Conservation (phyloP, 1,140 invertebrate genomes). For the Monochamus saltuarius region DNA sequence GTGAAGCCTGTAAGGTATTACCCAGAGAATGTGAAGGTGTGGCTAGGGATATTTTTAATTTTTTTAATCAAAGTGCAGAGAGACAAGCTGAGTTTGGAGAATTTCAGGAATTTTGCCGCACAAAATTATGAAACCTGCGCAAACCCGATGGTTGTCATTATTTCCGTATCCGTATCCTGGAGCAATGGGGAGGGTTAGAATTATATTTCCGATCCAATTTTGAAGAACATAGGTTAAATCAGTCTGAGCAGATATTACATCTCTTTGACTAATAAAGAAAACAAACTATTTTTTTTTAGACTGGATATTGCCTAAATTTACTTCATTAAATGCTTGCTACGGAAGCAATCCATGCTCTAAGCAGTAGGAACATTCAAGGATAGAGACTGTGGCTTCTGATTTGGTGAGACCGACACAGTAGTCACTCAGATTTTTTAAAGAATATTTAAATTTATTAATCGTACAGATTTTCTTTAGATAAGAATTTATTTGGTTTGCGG, state of each 20-base stretch:
- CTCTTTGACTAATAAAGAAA: background rate
- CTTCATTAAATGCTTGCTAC: background rate
- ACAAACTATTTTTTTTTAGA: background rate
- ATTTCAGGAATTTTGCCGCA: conserved; percentile 14
- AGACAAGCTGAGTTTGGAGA: conserved; percentile 8
- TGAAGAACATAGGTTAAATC: background rate
- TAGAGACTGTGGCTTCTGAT: no score
- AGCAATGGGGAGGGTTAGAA: conserved; percentile 10
- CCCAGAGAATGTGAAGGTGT: conserved; percentile 40
- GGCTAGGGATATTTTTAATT: conserved; percentile 35
- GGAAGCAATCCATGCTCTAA: no score
- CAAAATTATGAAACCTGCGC: no score
- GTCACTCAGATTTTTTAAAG: no score
- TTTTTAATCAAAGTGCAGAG: conserved; percentile 45
- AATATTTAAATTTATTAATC: no score
- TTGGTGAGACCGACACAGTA: no score
- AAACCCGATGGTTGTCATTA: background rate
- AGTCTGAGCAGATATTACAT: background rate
- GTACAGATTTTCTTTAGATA: no score
- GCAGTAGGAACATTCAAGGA: no score
- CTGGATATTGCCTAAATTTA: conserved; percentile 10
- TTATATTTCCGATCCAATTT: conserved; percentile 1
- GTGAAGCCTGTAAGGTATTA: conserved; percentile 45
- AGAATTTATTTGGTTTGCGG: no score
- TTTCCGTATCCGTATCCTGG: background rate